Evolutionary conservation across 2,113 vertebrate species (phyloP), one percentile per base, ranked within the genome.

Genomic region (Pantherophis guttatus): DNA sequence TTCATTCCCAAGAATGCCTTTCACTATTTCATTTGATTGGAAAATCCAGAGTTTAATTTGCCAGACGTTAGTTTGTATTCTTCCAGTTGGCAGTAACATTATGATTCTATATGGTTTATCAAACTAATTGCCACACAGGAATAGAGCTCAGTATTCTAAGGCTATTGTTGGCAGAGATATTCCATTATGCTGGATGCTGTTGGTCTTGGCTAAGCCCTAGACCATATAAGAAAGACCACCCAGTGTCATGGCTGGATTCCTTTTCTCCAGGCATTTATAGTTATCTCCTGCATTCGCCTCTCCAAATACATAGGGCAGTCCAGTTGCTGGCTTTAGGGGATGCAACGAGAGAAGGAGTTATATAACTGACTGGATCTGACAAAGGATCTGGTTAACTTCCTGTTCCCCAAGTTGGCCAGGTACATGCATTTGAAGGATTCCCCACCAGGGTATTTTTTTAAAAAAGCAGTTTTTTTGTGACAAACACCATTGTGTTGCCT

Each of bases 1-100:
- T 93, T 94, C 88, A 75, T 86, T 75, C 52, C 39, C 86, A 93
- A 87, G 44, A 52, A 15, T 90, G 21, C 15, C 55, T 93, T 96
- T 96, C 95, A 94, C 93, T 89, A 93, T 65, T 53, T 90, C 93
- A 92, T 5, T 10, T 23, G 81, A 59, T 52, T 92, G 88, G 87
- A 96, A 93, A 95, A 92, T 88, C 13, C 86, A 75, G 88, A 88
- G 59, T 92, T 95, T 50, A 26, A 33, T 55, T 62, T 92, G 91
- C 91, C 87, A 75, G 62, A 57, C 17, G 75, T 92, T 75, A 88
- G 50, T 33, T 53, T 88, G 87, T 55, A 23, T 26, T 89, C 50
- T 87, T 92, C 91, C 91, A 92, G 86, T 59, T 92, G 91, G 91
- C 91, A 92, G 62, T 62, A 88, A 48, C n/a, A 88, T 81, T 81